Percentiles rank a stretch among this genome's conserved stretches.
phyloP scores from a whole-genome alignment of 2,888 invertebrate genomes.

The Linyphia triangularis region DNA sequence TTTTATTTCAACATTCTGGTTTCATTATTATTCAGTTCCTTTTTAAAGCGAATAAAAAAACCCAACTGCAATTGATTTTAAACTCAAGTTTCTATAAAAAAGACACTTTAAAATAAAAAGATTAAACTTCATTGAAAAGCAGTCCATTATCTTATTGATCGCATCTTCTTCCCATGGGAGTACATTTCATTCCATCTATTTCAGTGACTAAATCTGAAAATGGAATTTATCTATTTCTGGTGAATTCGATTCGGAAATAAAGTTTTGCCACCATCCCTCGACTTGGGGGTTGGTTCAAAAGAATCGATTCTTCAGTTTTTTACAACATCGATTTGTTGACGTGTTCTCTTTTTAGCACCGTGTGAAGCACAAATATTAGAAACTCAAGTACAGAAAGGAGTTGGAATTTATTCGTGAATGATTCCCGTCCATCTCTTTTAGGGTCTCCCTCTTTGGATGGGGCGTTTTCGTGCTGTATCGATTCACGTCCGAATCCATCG shows the following conservation, averaged over 20 bases:
- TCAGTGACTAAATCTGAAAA: slow-evolving; percentile 16
- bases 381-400: neutral
- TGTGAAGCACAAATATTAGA: neutral
- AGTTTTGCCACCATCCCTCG: neutral
- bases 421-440: neutral
- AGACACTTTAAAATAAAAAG: neutral
- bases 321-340: slow-evolving; percentile 18
- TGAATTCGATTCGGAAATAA: neutral
- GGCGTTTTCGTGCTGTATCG: slow-evolving; percentile 19
- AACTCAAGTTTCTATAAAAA: neutral
- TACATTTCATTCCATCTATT: neutral
- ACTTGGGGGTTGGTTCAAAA: neutral
- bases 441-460: neutral
- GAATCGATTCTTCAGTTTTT: slow-evolving; percentile 17
- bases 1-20: no score
- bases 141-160: slow-evolving; percentile 13
- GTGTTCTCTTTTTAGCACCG: neutral
- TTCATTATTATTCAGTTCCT: no score
- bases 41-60: no score
- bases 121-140: neutral
- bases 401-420: slow-evolving; percentile 4
- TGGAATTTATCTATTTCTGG: slow-evolving; percentile 34
- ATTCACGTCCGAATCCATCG: slow-evolving; percentile 30
- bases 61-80: no score
- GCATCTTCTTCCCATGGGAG: neutral